phyloP scores from a whole-genome alignment of 1,140 invertebrate genomes.

The Zaprionus tsacasi region DNA sequence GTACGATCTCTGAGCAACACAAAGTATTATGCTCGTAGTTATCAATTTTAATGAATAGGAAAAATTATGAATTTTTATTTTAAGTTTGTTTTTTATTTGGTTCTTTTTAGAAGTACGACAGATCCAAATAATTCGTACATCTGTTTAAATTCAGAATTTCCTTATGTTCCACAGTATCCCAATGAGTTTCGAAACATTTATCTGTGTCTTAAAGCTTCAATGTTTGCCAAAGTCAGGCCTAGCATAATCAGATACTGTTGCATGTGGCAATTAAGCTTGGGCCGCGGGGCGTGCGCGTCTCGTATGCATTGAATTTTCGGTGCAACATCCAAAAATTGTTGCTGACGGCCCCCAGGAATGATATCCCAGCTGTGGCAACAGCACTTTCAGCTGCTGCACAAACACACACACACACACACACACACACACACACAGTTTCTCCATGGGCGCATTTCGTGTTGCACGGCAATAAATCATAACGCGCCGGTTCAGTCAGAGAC shows the following conservation, averaged over 20 bases:
- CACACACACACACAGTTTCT: conserved; percentile 20
- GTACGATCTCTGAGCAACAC: too few relatives aligned
- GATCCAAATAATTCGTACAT: too few relatives aligned
- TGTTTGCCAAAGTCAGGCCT: neutral
- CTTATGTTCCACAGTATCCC: too few relatives aligned
- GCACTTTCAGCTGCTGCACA: neutral
- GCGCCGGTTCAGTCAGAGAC: conserved; percentile 46
- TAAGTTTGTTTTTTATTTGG: too few relatives aligned
- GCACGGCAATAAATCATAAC: conserved; percentile 81
- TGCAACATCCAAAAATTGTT: conserved; percentile 36
- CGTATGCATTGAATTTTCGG: conserved; percentile 31
- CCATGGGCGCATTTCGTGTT: conserved; percentile 61
- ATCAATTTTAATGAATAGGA: too few relatives aligned
- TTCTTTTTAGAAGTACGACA: too few relatives aligned
- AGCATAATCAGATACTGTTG: conserved; percentile 14
- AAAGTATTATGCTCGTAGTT: too few relatives aligned
- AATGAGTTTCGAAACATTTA: too few relatives aligned
- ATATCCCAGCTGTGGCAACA: conserved; percentile 30
- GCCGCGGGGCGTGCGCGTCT: neutral
- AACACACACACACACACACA: conserved; percentile 66
- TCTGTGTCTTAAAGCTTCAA: neutral
- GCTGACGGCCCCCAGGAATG: conserved; percentile 32
- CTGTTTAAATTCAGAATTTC: too few relatives aligned
- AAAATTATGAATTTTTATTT: too few relatives aligned
- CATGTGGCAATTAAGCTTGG: conserved; percentile 30